Conservation (phyloP, 37 sponge, comb jelly and placozoan species). For the Chondrosia reniformis region DNA sequence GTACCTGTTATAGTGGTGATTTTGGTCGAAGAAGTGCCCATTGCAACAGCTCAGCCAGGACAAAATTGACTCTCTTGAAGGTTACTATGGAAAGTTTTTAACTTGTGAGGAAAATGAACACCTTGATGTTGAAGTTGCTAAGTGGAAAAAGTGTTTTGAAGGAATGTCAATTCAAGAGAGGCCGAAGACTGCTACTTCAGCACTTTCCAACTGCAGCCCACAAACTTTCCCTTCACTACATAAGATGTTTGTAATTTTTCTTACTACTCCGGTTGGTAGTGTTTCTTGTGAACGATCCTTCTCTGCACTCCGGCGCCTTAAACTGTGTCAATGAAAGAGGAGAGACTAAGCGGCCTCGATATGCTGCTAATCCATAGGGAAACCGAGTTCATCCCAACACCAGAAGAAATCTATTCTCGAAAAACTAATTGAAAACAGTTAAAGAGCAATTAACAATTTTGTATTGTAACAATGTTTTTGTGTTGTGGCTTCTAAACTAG, state of each 20-base stretch:
- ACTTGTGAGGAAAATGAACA: constrained; percentile 2
- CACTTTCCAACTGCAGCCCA: constrained; percentile 8
- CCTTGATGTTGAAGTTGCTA: not conserved
- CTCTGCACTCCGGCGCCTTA: constrained; percentile 20
- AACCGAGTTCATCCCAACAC: constrained; percentile 11
- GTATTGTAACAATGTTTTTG: too few species aligned
- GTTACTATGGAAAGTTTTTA: not conserved
- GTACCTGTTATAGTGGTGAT: too few species aligned
- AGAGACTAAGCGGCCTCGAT: constrained; percentile 22
- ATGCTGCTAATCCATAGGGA: constrained; percentile 10
- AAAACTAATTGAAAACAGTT: constrained; percentile 23
- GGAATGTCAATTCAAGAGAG: constrained; percentile 13
- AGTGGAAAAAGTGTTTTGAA: constrained; percentile 21
- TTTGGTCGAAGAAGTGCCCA: too few species aligned
- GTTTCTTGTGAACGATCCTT: constrained; percentile 34
- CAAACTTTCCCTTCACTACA: constrained; percentile 28
- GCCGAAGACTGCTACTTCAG: not conserved
- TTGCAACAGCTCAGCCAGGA: constrained; percentile 9
- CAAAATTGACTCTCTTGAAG: constrained; percentile 1
- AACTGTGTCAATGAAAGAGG: constrained; percentile 23
- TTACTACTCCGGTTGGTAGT: constrained; percentile 29
- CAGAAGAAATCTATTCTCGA: constrained; percentile 17
- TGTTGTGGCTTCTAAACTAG: too few species aligned
- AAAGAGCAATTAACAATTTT: too few species aligned
- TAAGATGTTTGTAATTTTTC: constrained; percentile 22